Evolutionary conservation across 2,113 vertebrate genomes (phyloP).

Genomic region (Tachycineta bicolor): DNA sequence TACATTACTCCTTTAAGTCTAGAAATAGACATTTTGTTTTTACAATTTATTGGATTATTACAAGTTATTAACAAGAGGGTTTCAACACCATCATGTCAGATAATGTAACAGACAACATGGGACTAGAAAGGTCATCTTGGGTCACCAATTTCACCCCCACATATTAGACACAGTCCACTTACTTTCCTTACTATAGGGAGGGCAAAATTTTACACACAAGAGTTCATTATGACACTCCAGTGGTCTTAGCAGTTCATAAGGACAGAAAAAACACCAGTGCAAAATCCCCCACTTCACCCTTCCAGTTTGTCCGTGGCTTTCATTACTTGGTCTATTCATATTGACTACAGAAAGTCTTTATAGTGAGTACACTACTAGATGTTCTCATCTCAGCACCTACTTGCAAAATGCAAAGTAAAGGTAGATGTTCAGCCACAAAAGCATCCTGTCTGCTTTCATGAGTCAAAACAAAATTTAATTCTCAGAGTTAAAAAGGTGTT

Average conservation of each 20-base stretch:
- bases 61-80: not conserved
- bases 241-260: not conserved
- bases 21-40: not conserved
- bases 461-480: not conserved
- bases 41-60: not conserved
- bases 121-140: not conserved
- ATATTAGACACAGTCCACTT: not conserved
- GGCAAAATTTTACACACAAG: not conserved
- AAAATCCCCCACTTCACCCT: not conserved
- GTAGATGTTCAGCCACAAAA: not conserved
- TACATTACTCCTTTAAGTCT: not conserved
- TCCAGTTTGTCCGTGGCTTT: not conserved
- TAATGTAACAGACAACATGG: fast-evolving
- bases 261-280: not conserved
- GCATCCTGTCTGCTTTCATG: not conserved
- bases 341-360: not conserved
- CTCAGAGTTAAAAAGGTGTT: not conserved
- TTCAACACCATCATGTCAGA: not conserved
- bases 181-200: not conserved
- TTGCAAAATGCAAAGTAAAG: not conserved
- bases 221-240: not conserved
- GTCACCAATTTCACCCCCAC: not conserved
- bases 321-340: not conserved
- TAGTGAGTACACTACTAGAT: not conserved
- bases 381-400: not conserved